Conservation (phyloP, 2,888 invertebrate genomes). For the Resseliella maxima region DNA sequence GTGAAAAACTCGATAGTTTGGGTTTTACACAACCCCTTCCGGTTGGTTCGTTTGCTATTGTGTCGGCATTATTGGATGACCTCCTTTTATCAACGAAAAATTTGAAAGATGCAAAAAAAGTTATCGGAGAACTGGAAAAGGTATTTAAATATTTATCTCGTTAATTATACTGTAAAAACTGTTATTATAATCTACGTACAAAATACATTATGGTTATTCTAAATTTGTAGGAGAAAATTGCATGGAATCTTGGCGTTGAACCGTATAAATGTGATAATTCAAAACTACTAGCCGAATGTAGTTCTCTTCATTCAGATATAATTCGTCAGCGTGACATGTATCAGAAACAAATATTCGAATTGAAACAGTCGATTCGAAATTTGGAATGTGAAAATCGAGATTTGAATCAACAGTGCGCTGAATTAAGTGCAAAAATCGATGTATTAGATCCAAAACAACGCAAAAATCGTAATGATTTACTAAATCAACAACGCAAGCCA, state of each 20-base stretch:
- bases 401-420: constrained; percentile 68
- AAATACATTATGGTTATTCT: not conserved
- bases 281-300: constrained; percentile 79
- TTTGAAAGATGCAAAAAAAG: constrained; percentile 83
- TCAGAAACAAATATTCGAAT: constrained; percentile 71
- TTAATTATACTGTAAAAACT: not conserved
- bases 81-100: constrained; percentile 89
- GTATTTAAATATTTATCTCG: no score
- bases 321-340: constrained; percentile 75
- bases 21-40: constrained; percentile 84
- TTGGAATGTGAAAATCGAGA: constrained; percentile 70
- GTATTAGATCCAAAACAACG: constrained; percentile 66
- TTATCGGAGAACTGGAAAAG: constrained; percentile 77
- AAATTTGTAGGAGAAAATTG: constrained; percentile 76
- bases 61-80: constrained; percentile 84
- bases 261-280: constrained; percentile 86
- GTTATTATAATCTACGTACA: not conserved
- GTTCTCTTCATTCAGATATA: constrained; percentile 76
- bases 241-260: constrained; percentile 77
- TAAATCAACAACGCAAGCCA: constrained; percentile 64
- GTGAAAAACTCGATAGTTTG: constrained; percentile 82
- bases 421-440: constrained; percentile 68
- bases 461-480: constrained; percentile 61
- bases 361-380: constrained; percentile 69
- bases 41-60: constrained; percentile 81